Evolutionary conservation across 2,888 invertebrate species (phyloP), one percentile per base, ranked within the genome.

Genomic region (Cantharis lateralis): DNA sequence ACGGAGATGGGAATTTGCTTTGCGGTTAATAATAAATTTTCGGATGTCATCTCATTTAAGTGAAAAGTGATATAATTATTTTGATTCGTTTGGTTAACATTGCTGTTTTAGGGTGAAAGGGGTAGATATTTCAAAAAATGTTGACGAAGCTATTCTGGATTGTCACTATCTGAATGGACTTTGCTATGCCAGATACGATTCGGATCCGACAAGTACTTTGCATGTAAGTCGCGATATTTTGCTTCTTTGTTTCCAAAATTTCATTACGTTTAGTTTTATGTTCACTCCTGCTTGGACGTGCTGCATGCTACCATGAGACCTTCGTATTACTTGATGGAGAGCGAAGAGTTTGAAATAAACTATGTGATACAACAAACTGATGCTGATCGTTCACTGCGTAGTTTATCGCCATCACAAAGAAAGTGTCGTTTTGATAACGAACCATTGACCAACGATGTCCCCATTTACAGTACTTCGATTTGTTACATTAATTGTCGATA

Each of bases 1-100:
- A 93, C 93, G 0, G 94, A 94, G 82, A 87, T 90, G 7, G 94
- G 94, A 0, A 88, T 90, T 0, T 94, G 94, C 81, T 92, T 91
- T 83, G 89, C 90, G 3, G 90, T 92, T 28, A 94, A 93, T 83
- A 92, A 93, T 0, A 85, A 91, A 26, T 90, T 92, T 10, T 82
- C 90, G 0, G 83, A 87, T 62, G 88, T 91, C 73, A 86, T 91
- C 0, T 87, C 89, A 9, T 84, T 91, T 2, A 84, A 82, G 91
- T 91, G 83, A 86, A 88, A 81, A 71, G 62, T 26, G 78, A n/a
- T n/a, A n/a, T 0, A n/a, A n/a, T 7, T 7, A 48, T 7, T 48
- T 48, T n/a, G 7, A n/a, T 48, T 4, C n/a, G 13, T 24, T 15
- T 61, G 18, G 15, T 2, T 62, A 11, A 18, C 11, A 13, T 68